Evolutionary conservation across 1,140 invertebrate genomes (phyloP).

Genomic region (Psilanteris sp.): DNA sequence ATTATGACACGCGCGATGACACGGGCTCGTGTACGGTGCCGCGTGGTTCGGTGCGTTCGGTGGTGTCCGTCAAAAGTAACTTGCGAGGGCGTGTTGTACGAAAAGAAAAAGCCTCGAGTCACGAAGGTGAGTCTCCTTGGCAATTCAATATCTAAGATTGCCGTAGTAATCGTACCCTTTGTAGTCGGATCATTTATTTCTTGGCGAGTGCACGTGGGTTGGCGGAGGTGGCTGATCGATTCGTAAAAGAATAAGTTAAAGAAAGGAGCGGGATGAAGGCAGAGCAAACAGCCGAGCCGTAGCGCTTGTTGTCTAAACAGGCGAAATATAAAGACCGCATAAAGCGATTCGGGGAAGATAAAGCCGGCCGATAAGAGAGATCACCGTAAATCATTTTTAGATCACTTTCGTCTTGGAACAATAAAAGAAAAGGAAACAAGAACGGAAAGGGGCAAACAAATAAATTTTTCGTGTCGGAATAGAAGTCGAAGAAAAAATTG

Average conservation of each 20-base stretch:
- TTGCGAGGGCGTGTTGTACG: constrained; percentile 47
- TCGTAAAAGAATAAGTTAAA: constrained; percentile 50
- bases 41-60: constrained; percentile 2
- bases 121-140: constrained; percentile 54
- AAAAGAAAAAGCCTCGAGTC: constrained; percentile 49
- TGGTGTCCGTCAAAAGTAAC: constrained; percentile 25
- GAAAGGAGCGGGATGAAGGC: constrained; percentile 5
- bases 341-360: constrained; percentile 1
- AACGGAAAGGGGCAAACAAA: too few relatives aligned
- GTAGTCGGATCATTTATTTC: constrained; percentile 61
- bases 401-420: too few relatives aligned
- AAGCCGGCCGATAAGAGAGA: constrained; percentile 2
- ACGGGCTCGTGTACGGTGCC: constrained; percentile 20
- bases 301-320: constrained; percentile 17
- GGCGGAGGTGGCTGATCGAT: constrained; percentile 54
- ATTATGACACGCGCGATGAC: constrained; percentile 30
- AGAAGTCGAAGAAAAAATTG: too few relatives aligned
- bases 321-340: constrained; percentile 14
- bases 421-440: too few relatives aligned
- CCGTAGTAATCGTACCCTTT: constrained; percentile 54
- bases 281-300: constrained; percentile 1
- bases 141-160: constrained; percentile 59
- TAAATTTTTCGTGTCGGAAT: too few relatives aligned
- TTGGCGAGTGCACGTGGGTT: constrained; percentile 43
- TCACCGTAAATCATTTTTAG: too few relatives aligned